Evolutionary conservation across 1,140 invertebrate genomes (phyloP), one percentile per base, ranked within the genome.

Genomic region (Diplogasteroides magnus): DNA sequence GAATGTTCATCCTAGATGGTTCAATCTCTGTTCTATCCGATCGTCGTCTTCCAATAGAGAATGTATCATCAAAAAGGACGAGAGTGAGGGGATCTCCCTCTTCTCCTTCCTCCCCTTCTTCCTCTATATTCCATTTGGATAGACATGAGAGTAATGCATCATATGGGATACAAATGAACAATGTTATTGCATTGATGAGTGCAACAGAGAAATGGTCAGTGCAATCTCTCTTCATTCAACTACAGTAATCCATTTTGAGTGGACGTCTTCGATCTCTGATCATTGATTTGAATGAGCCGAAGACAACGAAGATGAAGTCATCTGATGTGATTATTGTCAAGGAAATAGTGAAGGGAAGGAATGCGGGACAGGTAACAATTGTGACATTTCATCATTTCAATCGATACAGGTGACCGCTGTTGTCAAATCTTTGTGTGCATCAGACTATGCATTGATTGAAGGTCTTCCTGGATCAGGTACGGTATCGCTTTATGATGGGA

Each of bases 391-490:
- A 48, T 48, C 37, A 48, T 6, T 48, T 6, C 6, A 48, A 48
- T 11, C 6, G 37, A 19, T 48, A 11, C 19, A 48, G 37, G 37
- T 48, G 1, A 19, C 14, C 15, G 69, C 69, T 59, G 29, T 71
- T 31, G 15, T 62, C 23, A 23, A 60, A 13, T 62, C 69, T 1
- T 31, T 71, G 23, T n/a, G 61, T 3, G 63, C 69, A 25, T 28
- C 61, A 64, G 70, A 72, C 31, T 72, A 63, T 26, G 31, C 65
- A 26, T 25, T 72, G 26, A 60, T 72, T 37, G 70, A 72, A 59
- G 70, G 70, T 2, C 61, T 72, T 31, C 70, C 70, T 1, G 70
- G 70, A 67, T 55, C 70, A 31, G 69, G 69, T 71, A 32, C 27
- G 6, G 28, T 60, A 6, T 60, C 23, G 6, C 3, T 60, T 6